phyloP scores from a whole-genome alignment of 2,113 vertebrate genomes.

The Mobula hypostoma region DNA sequence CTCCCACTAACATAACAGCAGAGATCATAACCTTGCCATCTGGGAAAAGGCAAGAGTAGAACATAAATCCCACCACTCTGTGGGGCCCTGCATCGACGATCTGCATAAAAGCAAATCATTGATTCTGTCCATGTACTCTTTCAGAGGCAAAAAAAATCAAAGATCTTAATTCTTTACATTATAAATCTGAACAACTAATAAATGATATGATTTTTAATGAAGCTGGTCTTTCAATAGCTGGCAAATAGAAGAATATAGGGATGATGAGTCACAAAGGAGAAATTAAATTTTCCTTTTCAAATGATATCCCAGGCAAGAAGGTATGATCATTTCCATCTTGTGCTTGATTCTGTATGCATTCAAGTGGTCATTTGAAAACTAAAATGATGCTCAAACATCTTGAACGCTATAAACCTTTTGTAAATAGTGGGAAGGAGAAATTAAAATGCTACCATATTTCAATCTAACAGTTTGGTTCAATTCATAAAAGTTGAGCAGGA shows the following conservation, averaged over 20 bases:
- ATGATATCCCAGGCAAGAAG: not conserved
- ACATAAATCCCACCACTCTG: not conserved
- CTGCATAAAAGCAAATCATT: not conserved
- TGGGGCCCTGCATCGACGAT: not conserved
- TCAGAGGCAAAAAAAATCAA: not conserved
- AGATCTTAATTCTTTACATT: not conserved
- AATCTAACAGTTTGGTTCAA: not conserved
- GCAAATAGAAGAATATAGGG: not conserved
- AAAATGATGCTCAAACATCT: not conserved
- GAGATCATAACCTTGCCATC: not conserved
- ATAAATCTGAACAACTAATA: not conserved
- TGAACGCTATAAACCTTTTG: not conserved
- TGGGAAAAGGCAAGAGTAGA: not conserved
- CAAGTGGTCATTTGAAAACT: too few relatives aligned
- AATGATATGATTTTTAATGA: not conserved
- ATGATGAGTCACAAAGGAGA: not conserved
- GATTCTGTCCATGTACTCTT: not conserved
- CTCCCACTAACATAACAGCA: not conserved
- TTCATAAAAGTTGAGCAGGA: not conserved
- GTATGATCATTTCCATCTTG: not conserved
- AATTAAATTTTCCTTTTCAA: not conserved
- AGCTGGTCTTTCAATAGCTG: not conserved
- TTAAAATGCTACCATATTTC: not conserved
- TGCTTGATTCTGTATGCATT: not conserved
- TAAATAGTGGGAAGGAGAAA: not conserved